Conservation (phyloP, 37 sponge, comb jelly and placozoan species). For the Chondrilla cf. caribensis region DNA sequence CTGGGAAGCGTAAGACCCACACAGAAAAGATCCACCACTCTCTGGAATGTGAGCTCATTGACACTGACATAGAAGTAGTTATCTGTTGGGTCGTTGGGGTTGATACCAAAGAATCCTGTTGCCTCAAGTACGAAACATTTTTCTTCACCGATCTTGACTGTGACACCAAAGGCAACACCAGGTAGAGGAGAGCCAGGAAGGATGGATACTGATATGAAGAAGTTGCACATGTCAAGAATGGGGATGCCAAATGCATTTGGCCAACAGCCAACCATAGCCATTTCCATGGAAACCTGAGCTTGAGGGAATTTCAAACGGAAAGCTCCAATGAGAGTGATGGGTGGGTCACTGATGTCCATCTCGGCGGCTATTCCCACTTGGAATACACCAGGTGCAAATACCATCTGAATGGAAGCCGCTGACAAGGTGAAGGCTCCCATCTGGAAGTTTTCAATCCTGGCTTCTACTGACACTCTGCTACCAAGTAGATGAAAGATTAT, state of each 20-base stretch:
- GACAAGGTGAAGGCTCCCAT: constrained; percentile 9
- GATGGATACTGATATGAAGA: not conserved
- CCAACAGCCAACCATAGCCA: constrained; percentile 34
- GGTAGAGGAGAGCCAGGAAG: constrained; percentile 24
- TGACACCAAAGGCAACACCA: constrained; percentile 31
- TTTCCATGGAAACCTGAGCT: constrained; percentile 8
- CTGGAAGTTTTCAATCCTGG: not conserved
- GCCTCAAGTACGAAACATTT: constrained; percentile 14
- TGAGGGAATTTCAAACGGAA: constrained; percentile 3
- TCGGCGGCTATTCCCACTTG: constrained; percentile 17
- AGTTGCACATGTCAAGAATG: constrained; percentile 25
- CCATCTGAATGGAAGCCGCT: constrained; percentile 22
- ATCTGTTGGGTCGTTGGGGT: not conserved
- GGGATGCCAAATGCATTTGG: constrained; percentile 13
- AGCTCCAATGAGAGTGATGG: constrained; percentile 8
- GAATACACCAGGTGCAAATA: not conserved
- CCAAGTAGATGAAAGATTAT: not conserved
- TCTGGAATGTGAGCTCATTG: constrained; percentile 2
- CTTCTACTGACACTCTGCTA: not conserved
- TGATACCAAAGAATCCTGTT: constrained; percentile 21
- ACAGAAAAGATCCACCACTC: constrained; percentile 27
- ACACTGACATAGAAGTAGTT: constrained; percentile 37
- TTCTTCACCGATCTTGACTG: constrained; percentile 19
- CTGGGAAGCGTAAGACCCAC: constrained; percentile 3
- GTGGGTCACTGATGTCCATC: not conserved